Evolutionary conservation across 2,888 invertebrate genomes (phyloP).

Genomic region (Gymnoscelis rufifasciata): DNA sequence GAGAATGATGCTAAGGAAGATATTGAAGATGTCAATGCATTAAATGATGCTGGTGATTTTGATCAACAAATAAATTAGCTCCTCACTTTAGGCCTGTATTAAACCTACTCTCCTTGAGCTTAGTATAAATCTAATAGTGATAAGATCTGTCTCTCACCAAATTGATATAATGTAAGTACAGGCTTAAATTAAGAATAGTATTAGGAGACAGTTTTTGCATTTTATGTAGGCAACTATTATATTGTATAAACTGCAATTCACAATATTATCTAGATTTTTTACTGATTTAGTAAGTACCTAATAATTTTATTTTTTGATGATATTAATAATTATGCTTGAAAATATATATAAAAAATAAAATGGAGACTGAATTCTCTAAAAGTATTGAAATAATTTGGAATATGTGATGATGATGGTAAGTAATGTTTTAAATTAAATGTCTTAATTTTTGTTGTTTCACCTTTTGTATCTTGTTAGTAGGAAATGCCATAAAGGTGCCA

Average conservation of each 20-base stretch:
- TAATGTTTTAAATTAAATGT: too few relatives aligned
- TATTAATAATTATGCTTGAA: background rate
- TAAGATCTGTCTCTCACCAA: too few relatives aligned
- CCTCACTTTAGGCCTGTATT: background rate
- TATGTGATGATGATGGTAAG: too few relatives aligned
- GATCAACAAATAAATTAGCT: conserved; percentile 47
- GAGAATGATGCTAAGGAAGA: conserved; percentile 74
- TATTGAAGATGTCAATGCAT: conserved; percentile 63
- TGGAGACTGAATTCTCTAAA: background rate
- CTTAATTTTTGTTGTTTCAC: background rate
- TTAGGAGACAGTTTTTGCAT: too few relatives aligned
- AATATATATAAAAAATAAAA: background rate
- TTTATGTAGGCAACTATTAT: too few relatives aligned
- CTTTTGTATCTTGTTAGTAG: too few relatives aligned
- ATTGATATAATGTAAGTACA: too few relatives aligned
- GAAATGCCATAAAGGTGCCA: conserved; percentile 30
- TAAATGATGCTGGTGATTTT: conserved; percentile 64
- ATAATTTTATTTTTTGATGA: background rate
- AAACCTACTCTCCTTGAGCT: background rate
- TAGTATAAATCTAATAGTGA: background rate
- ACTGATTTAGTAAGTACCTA: too few relatives aligned
- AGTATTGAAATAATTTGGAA: too few relatives aligned
- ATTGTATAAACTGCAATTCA: too few relatives aligned
- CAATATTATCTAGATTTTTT: too few relatives aligned
- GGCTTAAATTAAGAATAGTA: too few relatives aligned